Conservation (phyloP, 1,140 invertebrate genomes). For the Oedothorax gibbosus region DNA sequence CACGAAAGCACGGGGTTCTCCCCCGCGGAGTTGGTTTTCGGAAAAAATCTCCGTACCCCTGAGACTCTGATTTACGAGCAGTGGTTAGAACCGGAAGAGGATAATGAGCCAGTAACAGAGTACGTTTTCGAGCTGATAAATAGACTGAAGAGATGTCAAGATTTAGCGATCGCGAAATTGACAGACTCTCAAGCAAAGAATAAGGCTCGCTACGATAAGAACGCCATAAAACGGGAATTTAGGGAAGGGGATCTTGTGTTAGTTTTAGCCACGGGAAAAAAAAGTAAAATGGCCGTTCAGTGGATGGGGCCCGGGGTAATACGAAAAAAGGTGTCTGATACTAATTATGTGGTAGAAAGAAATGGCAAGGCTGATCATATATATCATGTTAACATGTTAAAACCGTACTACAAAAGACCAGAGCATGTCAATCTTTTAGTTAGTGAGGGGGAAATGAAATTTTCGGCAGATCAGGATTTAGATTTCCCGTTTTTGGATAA, state of each 20-base stretch:
- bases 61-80: background rate
- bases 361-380: background rate
- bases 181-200: background rate
- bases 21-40: background rate
- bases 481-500: background rate
- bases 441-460: background rate
- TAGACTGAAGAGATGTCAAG: background rate
- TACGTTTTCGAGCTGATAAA: background rate
- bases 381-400: background rate
- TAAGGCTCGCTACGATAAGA: background rate
- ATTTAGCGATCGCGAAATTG: background rate
- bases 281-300: background rate
- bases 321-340: background rate
- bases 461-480: background rate
- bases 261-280: background rate
- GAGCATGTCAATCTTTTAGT: background rate
- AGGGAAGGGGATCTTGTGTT: background rate
- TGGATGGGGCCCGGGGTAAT: background rate
- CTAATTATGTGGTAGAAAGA: background rate
- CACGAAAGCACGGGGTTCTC: background rate
- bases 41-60: background rate
- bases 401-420: background rate
- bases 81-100: background rate
- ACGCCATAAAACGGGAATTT: background rate
- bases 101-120: background rate